Evolutionary conservation across 2,888 invertebrate genomes (phyloP).

Genomic region (Caenorhabditis uteleia): DNA sequence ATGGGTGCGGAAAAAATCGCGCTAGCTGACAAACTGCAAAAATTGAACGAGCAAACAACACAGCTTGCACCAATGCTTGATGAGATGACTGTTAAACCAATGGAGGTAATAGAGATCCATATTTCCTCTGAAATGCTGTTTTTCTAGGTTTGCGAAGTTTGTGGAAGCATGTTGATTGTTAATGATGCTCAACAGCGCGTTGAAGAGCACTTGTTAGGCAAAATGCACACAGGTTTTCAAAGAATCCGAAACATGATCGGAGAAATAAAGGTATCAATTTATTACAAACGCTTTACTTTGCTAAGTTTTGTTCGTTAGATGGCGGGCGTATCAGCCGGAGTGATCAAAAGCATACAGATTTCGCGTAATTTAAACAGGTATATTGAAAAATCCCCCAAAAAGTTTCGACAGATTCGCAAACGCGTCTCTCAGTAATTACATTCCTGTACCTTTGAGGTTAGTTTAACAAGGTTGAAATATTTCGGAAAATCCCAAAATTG

Average conservation of each 20-base stretch:
- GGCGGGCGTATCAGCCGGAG: too few species aligned
- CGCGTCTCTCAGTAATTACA: too few species aligned
- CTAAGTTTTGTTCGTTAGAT: too few species aligned
- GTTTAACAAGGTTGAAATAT: too few species aligned
- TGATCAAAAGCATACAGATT: too few species aligned
- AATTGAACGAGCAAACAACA: constrained; percentile 5
- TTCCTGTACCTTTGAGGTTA: too few species aligned
- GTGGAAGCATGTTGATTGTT: constrained; percentile 97
- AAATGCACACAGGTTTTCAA: constrained; percentile 90
- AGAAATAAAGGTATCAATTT: constrained; percentile 33
- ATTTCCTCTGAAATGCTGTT: neutral
- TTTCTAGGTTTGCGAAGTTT: constrained; percentile 85
- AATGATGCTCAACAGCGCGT: constrained; percentile 97
- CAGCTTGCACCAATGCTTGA: constrained; percentile 9
- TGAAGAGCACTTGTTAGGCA: constrained; percentile 96
- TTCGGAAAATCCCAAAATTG: too few species aligned
- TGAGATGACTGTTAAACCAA: constrained; percentile 43
- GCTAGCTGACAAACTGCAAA: constrained; percentile 12
- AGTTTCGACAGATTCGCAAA: too few species aligned
- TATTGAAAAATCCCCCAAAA: too few species aligned
- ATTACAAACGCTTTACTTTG: neutral
- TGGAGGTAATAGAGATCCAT: constrained; percentile 30
- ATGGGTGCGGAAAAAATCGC: constrained; percentile 14
- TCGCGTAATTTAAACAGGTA: too few species aligned
- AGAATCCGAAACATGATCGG: constrained; percentile 46